Evolutionary conservation across 2,888 invertebrate genomes (phyloP), one percentile per base, ranked within the genome.

Genomic region (Spodoptera exigua): DNA sequence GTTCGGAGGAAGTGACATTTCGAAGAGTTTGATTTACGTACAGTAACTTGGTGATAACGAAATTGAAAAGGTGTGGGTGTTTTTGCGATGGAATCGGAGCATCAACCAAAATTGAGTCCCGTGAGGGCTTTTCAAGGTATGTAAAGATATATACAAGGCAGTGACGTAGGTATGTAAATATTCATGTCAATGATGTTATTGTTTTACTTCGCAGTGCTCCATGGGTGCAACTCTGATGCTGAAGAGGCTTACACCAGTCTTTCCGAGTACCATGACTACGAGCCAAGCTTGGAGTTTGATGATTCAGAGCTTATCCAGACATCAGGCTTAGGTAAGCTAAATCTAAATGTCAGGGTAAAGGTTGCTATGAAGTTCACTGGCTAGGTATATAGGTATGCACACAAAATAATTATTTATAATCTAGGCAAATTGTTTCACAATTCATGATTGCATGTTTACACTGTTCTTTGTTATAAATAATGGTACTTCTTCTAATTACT

Each of bases 281-380:
- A 99, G 89, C 99, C 99, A 12, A 97, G 98, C 91, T 95, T 99
- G 86, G 99, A 99, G 90, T 99, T 99, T 94, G 99, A 99, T 94
- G 99, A 99, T 90, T 97, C 98, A 12, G 99, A 99, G 93, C 91
- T 98, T 59, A 96, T 96, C 80, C 95, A 96, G 80, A 94, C 96
- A 48, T 94, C 95, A 57, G 95, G 96, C 75, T 95, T 96, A 87
- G 96, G 97, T 97, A 95, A 95, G 93, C 79, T 13, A 35, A 13
- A 10, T 21, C 11, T 18, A 49, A 27, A 12, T 21, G 10, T 16
- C 9, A 27, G 27, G 10, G 11, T 21, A 16, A 5, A 12, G 10
- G 21, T 49, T n/a, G 9, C 9, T 27, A 27, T 27, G 27, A 12
- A 43, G 17, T n/a, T 17, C 34, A 35, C 27, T 45, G 35, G 44